These are phyloP conservation scores for Periophthalmodon schlosseri DNA, from an alignment of 2,113 vertebrate species.

Conservation along the genomic window DNA sequence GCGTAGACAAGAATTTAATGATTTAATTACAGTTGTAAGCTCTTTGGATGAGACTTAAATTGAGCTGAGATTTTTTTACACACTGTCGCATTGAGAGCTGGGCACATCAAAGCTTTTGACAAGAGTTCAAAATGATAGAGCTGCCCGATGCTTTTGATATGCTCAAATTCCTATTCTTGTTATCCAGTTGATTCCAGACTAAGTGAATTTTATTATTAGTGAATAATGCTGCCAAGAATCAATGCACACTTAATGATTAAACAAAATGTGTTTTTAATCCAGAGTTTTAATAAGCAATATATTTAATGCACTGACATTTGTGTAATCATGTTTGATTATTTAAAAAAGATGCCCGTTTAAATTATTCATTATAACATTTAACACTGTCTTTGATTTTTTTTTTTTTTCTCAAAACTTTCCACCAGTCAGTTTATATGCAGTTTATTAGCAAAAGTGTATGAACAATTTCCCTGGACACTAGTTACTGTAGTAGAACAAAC, in stretches of 20 bases:
- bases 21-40: constrained; percentile 99
- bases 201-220: constrained; percentile 81
- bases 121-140: constrained; percentile 86
- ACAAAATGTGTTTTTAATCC: constrained; percentile 42
- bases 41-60: constrained; percentile 99
- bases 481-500: constrained; percentile 59
- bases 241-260: constrained; percentile 70
- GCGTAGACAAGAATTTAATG: constrained; percentile 99
- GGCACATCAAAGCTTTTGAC: constrained; percentile 94
- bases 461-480: constrained; percentile 28
- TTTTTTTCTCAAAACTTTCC: background rate
- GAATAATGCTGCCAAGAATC: constrained; percentile 70
- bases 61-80: constrained; percentile 96
- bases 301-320: constrained; percentile 50
- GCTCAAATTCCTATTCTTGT: constrained; percentile 71
- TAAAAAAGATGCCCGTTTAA: background rate
- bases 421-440: background rate
- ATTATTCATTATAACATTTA: constrained; percentile 14
- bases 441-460: background rate
- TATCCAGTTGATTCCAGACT: constrained; percentile 79
- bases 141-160: constrained; percentile 84
- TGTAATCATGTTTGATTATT: constrained; percentile 30
- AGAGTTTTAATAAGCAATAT: constrained; percentile 34
- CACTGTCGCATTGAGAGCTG: constrained; percentile 88
- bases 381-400: constrained; percentile 47